Conservation (phyloP, 2,113 vertebrate genomes). For the Cryptomyrus ogoouensis region DNA sequence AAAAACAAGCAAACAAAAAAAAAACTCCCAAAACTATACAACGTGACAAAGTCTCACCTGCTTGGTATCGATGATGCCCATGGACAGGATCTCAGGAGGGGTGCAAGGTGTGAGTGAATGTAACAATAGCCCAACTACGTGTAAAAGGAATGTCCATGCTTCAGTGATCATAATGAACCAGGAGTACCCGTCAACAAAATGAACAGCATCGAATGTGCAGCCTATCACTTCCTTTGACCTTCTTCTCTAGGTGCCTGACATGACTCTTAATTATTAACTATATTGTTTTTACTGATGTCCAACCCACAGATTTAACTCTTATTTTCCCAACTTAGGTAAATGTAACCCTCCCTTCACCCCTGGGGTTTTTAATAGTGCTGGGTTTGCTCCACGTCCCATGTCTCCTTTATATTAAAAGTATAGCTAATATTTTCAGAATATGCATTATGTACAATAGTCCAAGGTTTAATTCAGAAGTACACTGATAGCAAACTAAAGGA, state of each 20-base stretch:
- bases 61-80: constrained; percentile 30
- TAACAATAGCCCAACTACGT: constrained; percentile 23
- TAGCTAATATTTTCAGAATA: neutral
- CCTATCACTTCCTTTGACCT: neutral
- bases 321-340: neutral
- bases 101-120: constrained; percentile 31
- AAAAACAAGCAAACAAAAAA: neutral
- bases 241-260: neutral
- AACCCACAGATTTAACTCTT: constrained; percentile 12
- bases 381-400: neutral
- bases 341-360: neutral
- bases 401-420: neutral
- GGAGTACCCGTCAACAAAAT: neutral
- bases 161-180: constrained; percentile 25
- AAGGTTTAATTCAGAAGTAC: neutral
- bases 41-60: constrained; percentile 33
- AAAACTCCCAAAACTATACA: neutral
- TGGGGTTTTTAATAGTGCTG: neutral
- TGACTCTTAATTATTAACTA: constrained; percentile 10
- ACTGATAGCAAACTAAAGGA: neutral
- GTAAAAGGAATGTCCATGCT: constrained; percentile 8
- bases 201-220: neutral
- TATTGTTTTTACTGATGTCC: neutral
- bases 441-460: neutral
- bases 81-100: constrained; percentile 24